Base-by-base conservation (phyloP, 2,888 invertebrate genomes). In the Lumbricus terrestris region DNA sequence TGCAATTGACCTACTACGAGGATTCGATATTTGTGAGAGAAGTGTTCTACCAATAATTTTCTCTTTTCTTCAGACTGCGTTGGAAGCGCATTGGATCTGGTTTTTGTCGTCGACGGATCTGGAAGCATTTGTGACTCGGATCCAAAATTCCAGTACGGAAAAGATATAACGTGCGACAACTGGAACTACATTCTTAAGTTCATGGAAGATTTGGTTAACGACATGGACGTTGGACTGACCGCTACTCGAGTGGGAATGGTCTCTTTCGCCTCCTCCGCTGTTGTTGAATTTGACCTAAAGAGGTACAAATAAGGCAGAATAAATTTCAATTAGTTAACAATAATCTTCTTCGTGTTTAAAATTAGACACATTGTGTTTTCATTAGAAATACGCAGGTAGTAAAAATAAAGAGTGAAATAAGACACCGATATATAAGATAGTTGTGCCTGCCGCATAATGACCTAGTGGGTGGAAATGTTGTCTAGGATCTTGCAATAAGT, bases 71-170 rank as follows among this genome's bases (percentile, higher is more conserved):
- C 35, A 38, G 42, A 40, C 35, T 89, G 89, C n/a, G 38, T 35
- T 37, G 37, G 29, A 1, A 42, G 54, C n/a, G 40, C 13, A 2
- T n/a, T 90, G 89, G 90, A 90, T 47, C 69, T 90, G 33, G 90
- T 89, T 38, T 90, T 90, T 20, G 40, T 82, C 23, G n/a, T 90
- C 40, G 90, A 90, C 89, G 38, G 38, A 16, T 90, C 90, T 29
- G 90, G 90, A 34, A 90, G 90, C 89, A 90, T 90, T 18, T 90
- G 90, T 38, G 90, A 90, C 42, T 23, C 23, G 20, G 89, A 88
- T 47, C 90, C 89, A 18, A 23, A 34, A 20, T 90, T 82, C 83
- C 15, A 82, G 29, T 90, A 82, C 47, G 89, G 89, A 35, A 82
- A 82, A 82, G 89, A 89, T n/a, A 82, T 29, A 16, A 90, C 90